A percentile compares a stretch with the other conserved stretches of the same genome.
Evolutionary conservation across 2,797 vertebrate genomes (phyloP).

Genomic region (Crenuchus spilurus): DNA sequence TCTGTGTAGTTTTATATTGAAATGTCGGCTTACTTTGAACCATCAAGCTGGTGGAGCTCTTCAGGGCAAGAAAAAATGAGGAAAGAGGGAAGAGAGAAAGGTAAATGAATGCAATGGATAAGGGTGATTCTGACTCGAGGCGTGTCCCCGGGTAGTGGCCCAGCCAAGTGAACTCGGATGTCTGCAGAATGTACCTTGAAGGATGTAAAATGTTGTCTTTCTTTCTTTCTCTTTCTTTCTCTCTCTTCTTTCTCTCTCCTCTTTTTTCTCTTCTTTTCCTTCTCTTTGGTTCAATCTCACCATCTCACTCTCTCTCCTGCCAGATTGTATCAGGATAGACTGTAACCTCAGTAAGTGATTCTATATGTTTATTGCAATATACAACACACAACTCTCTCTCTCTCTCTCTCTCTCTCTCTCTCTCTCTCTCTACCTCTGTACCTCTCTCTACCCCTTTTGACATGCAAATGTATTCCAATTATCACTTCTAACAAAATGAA

Average conservation of each 20-base stretch:
- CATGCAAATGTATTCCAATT: not conserved
- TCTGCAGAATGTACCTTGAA: constrained; percentile 94
- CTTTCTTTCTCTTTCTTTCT: constrained; percentile 68
- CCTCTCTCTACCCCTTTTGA: not conserved
- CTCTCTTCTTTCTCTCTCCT: constrained; percentile 48
- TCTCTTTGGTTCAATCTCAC: constrained; percentile 77
- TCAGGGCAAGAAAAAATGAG: not conserved
- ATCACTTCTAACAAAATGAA: not conserved
- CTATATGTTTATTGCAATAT: constrained; percentile 63
- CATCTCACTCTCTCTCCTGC: constrained; percentile 87
- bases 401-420: constrained; percentile 58
- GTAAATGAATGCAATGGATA: constrained; percentile 51
- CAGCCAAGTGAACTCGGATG: constrained; percentile 75
- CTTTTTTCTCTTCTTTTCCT: constrained; percentile 54
- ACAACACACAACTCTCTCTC: constrained; percentile 44
- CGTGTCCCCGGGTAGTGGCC: constrained; percentile 91
- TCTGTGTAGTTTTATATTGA: too few relatives aligned
- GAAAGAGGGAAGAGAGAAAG: constrained; percentile 23
- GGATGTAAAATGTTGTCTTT: constrained; percentile 90
- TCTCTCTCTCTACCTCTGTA: constrained; percentile 45
- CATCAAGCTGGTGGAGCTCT: constrained; percentile 34
- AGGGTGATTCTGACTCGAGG: constrained; percentile 84
- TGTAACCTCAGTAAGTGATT: constrained; percentile 95
- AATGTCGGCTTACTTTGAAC: too few relatives aligned
- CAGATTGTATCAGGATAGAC: constrained; percentile 98